Evolutionary conservation across 2,797 vertebrate species (phyloP).

Genomic region (Xenentodon cancila): DNA sequence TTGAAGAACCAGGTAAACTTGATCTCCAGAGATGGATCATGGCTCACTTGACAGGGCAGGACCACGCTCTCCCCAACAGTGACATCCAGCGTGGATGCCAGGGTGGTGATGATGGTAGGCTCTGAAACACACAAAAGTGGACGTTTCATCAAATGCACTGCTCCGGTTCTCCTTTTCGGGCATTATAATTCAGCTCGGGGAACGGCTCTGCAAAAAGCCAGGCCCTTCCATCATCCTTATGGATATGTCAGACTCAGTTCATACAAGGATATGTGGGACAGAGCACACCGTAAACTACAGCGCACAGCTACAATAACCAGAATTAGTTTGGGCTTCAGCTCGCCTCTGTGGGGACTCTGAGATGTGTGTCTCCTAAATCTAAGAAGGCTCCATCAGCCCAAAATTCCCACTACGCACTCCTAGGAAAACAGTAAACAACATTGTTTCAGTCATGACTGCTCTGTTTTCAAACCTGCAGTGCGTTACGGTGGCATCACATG

Average conservation of each 20-base stretch:
- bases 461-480: slow-evolving; percentile 48
- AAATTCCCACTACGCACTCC: slow-evolving; percentile 57
- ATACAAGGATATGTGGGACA: slow-evolving; percentile 64
- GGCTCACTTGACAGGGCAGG: slow-evolving; percentile 94
- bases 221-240: slow-evolving; percentile 73
- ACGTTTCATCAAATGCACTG: slow-evolving; percentile 37
- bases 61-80: slow-evolving; percentile 96
- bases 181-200: slow-evolving; percentile 11
- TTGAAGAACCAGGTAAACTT: slow-evolving; percentile 97
- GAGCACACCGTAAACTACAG: slow-evolving; percentile 60
- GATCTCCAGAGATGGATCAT: slow-evolving; percentile 92
- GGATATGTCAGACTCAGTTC: slow-evolving; percentile 68
- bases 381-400: neutral
- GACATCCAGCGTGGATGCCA: slow-evolving; percentile 91
- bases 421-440: slow-evolving; percentile 54
- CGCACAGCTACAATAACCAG: slow-evolving; percentile 66
- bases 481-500: slow-evolving; percentile 49
- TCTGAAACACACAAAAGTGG: slow-evolving; percentile 78
- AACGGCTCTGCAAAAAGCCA: slow-evolving; percentile 44
- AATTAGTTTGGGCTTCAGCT: slow-evolving; percentile 61
- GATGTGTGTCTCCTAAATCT: slow-evolving; percentile 52
- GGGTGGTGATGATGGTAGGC: slow-evolving; percentile 90
- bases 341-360: slow-evolving; percentile 47
- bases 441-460: neutral
- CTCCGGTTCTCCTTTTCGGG: slow-evolving; percentile 11